Conservation (phyloP, 2,797 vertebrate species). For the Poeciliopsis paucimaculata region DNA sequence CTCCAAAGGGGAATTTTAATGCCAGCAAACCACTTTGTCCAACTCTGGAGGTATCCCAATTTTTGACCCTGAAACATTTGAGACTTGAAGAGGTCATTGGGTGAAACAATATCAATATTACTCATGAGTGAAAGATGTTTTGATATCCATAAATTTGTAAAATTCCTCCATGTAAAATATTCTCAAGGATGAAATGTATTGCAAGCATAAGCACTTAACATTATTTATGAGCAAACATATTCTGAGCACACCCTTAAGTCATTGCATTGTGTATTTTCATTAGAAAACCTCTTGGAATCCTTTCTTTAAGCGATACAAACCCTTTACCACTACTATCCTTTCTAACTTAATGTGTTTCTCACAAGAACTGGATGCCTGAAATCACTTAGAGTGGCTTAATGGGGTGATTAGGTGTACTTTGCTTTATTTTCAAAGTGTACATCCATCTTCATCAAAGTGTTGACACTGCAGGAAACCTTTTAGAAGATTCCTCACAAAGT, state of each 20-base stretch:
- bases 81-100: slow-evolving; percentile 21
- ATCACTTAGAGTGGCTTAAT: slow-evolving; percentile 61
- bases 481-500: slow-evolving; percentile 38
- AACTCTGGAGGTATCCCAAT: slow-evolving; percentile 18
- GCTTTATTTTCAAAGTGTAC: slow-evolving; percentile 52
- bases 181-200: not conserved
- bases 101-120: slow-evolving; percentile 33
- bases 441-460: slow-evolving; percentile 64
- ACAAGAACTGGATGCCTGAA: slow-evolving; percentile 26
- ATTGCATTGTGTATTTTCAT: not conserved
- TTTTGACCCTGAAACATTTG: slow-evolving; percentile 14
- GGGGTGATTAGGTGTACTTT: slow-evolving; percentile 58
- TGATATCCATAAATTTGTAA: not conserved
- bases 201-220: not conserved
- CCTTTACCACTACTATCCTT: not conserved
- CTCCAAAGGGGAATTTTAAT: slow-evolving; percentile 47
- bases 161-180: not conserved
- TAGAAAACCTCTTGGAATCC: not conserved
- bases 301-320: not conserved
- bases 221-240: not conserved
- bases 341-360: slow-evolving; percentile 8
- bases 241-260: not conserved
- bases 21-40: not conserved
- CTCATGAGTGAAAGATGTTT: not conserved
- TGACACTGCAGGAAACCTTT: slow-evolving; percentile 57